Conservation (phyloP, 1,140 invertebrate species). For the Mizuhopecten yessoensis region DNA sequence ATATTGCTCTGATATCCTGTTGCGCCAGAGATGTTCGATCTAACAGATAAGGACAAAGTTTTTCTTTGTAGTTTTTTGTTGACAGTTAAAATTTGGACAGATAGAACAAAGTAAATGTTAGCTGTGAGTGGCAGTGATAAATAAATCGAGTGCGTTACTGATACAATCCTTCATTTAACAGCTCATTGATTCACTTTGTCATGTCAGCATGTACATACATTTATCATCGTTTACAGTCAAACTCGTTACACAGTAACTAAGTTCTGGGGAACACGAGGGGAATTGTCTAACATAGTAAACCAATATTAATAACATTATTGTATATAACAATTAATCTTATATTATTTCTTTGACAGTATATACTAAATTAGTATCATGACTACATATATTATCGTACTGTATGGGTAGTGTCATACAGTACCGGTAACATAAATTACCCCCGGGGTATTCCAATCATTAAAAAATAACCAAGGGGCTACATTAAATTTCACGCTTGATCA, state of each 20-base stretch:
- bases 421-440: neutral
- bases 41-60: neutral
- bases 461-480: neutral
- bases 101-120: neutral
- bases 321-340: too few species aligned
- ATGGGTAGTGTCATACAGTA: neutral
- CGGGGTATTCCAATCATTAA: neutral
- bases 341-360: too few species aligned
- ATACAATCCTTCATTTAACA: conserved; percentile 27
- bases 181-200: neutral
- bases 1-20: neutral
- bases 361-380: too few species aligned
- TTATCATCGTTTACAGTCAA: neutral
- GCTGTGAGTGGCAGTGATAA: neutral
- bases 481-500: neutral
- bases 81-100: conserved; percentile 16
- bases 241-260: neutral
- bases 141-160: neutral
- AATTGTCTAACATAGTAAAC: neutral
- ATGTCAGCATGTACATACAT: neutral
- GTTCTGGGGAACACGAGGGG: neutral
- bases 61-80: neutral
- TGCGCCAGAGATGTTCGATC: neutral
- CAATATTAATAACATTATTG: neutral
- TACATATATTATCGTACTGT: too few species aligned